Evolutionary conservation across 2,113 vertebrate genomes (phyloP).

Genomic region (Cryptoleucopteryx plumbea): DNA sequence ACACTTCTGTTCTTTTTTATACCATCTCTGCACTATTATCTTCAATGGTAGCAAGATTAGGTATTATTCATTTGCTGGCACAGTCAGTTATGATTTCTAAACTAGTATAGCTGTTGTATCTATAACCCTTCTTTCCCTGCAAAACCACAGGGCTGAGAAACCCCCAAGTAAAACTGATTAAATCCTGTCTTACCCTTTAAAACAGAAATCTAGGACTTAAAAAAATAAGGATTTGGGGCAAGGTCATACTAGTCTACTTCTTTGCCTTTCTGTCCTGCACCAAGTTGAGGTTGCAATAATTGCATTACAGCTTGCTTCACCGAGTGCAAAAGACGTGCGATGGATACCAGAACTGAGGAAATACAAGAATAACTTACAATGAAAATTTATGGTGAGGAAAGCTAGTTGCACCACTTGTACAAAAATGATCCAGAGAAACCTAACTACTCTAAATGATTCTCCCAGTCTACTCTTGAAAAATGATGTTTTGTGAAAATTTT

Average conservation of each 20-base stretch:
- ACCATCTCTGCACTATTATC: background rate
- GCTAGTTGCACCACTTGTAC: background rate
- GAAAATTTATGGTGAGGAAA: background rate
- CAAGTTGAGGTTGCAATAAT: background rate
- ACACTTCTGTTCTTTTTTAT: background rate
- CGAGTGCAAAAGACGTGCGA: background rate
- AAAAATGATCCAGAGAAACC: background rate
- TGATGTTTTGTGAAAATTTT: background rate
- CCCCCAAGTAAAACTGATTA: background rate
- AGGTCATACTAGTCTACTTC: background rate
- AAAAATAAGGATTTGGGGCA: background rate
- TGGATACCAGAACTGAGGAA: background rate
- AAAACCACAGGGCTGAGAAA: background rate
- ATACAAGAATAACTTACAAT: background rate
- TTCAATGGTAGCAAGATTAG: background rate
- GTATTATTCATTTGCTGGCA: background rate
- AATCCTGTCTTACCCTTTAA: background rate
- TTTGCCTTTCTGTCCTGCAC: background rate
- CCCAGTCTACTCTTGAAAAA: background rate
- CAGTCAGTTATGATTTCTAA: background rate
- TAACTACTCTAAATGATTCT: background rate
- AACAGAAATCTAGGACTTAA: background rate
- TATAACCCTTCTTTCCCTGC: background rate
- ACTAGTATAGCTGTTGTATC: background rate
- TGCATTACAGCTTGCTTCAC: background rate